These are phyloP conservation scores for Myripristis murdjan DNA, from an alignment of 2,797 vertebrate genomes.

Conservation along the genomic window DNA sequence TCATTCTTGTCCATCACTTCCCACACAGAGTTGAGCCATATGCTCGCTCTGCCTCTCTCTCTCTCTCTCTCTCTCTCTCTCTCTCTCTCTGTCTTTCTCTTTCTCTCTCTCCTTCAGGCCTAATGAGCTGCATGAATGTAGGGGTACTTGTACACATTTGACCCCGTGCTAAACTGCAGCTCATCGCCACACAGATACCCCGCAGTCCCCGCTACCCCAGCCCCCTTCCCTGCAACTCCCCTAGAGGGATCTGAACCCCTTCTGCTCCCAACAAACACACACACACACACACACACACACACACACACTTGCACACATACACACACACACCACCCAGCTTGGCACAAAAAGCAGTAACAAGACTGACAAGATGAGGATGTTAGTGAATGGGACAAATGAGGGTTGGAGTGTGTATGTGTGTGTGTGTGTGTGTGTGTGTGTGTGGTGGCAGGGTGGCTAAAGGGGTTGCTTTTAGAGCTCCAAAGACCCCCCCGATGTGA, in stretches of 20 bases:
- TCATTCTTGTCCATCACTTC: slow-evolving; percentile 72
- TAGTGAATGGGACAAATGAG: slow-evolving; percentile 45
- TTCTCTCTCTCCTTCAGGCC: slow-evolving; percentile 19
- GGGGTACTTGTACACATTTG: slow-evolving; percentile 71
- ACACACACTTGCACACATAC: not conserved
- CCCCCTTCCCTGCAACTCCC: slow-evolving; percentile 29
- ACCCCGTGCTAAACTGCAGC: slow-evolving; percentile 77
- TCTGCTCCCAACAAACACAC: slow-evolving; percentile 6
- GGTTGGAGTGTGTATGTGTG: no score
- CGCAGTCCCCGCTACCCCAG: slow-evolving; percentile 9
- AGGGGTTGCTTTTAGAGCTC: slow-evolving; percentile 52
- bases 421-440: no score
- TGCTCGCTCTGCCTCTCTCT: slow-evolving; percentile 67
- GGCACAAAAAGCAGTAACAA: slow-evolving; percentile 22
- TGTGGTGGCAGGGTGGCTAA: slow-evolving; percentile 33
- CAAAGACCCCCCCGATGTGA: not conserved
- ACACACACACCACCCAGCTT: not conserved
- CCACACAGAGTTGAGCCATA: slow-evolving; percentile 83
- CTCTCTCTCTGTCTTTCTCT: slow-evolving; percentile 18
- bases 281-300: slow-evolving; percentile 10
- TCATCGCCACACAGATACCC: slow-evolving; percentile 47
- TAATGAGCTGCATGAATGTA: slow-evolving; percentile 77
- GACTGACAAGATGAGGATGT: slow-evolving; percentile 54
- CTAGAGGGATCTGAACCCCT: slow-evolving; percentile 44
- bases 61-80: slow-evolving; percentile 20